phyloP scores from a whole-genome alignment of 2,888 invertebrate genomes.

The Colletes collaris region DNA sequence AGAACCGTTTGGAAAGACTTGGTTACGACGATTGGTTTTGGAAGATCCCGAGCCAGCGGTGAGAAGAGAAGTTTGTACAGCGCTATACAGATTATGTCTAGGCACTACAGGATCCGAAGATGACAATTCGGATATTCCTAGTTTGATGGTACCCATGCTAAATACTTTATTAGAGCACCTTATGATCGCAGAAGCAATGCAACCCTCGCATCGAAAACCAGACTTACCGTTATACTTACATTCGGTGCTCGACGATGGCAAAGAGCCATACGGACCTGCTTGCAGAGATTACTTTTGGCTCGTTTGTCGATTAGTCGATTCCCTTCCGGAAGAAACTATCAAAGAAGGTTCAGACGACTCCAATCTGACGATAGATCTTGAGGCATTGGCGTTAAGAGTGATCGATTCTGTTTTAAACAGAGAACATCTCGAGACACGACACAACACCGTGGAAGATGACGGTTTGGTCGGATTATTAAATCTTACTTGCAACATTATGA shows the following conservation, averaged over 20 bases:
- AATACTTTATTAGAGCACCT: constrained; percentile 92
- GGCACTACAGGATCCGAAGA: constrained; percentile 86
- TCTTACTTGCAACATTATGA: constrained; percentile 93
- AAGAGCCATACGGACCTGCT: constrained; percentile 97
- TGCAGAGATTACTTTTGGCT: constrained; percentile 98
- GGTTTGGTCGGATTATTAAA: constrained; percentile 94
- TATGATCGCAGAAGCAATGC: constrained; percentile 93
- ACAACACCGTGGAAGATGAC: constrained; percentile 93
- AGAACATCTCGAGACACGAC: constrained; percentile 92
- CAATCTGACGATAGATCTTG: constrained; percentile 87
- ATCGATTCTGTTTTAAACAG: constrained; percentile 90
- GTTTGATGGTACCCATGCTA: constrained; percentile 90
- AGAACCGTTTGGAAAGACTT: constrained; percentile 87
- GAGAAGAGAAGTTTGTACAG: constrained; percentile 95
- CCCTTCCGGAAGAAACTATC: constrained; percentile 91
- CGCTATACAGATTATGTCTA: constrained; percentile 93
- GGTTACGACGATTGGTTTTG: constrained; percentile 92
- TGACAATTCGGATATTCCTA: constrained; percentile 81
- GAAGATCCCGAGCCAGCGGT: constrained; percentile 97
- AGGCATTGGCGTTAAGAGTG: constrained; percentile 89
- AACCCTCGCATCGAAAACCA: constrained; percentile 83
- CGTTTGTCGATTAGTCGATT: constrained; percentile 93
- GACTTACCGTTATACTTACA: constrained; percentile 84
- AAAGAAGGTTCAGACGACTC: constrained; percentile 86
- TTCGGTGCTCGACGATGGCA: constrained; percentile 90